Evolutionary conservation across 2,113 vertebrate species (phyloP).

Genomic region (Eulemur macaco): DNA sequence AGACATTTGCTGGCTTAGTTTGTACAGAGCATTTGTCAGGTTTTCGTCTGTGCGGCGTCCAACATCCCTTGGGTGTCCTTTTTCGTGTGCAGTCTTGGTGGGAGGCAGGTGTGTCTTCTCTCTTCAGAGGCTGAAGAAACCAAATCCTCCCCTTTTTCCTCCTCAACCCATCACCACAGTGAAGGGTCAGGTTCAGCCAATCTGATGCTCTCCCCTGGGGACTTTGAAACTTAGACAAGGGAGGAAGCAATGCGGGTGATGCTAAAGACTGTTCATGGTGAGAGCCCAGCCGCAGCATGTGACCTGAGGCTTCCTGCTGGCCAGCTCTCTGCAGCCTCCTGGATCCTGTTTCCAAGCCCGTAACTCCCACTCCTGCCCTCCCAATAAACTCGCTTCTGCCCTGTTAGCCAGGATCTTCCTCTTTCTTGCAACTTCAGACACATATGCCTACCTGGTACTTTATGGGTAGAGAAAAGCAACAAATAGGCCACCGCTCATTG

Average conservation of each 20-base stretch:
- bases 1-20: not conserved
- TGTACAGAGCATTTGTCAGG: not conserved
- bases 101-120: not conserved
- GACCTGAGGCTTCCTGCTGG: not conserved
- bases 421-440: not conserved
- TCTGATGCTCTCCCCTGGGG: not conserved
- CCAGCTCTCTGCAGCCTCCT: not conserved
- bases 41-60: not conserved
- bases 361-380: not conserved
- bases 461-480: not conserved
- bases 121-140: slow-evolving; percentile 15
- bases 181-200: not conserved
- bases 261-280: not conserved
- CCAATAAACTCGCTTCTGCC: not conserved
- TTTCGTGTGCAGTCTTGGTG: not conserved
- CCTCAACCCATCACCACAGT: not conserved
- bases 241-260: not conserved
- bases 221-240: not conserved
- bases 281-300: not conserved
- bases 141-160: not conserved
- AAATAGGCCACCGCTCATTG: not conserved
- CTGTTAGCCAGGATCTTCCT: not conserved
- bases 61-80: not conserved
- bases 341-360: not conserved
- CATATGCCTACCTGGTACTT: not conserved